A percentile compares a stretch with the other conserved stretches of the same genome.
These are phyloP conservation scores for Paramormyrops kingsleyae DNA, from an alignment of 2,113 vertebrate species.

Conservation along the genomic window DNA sequence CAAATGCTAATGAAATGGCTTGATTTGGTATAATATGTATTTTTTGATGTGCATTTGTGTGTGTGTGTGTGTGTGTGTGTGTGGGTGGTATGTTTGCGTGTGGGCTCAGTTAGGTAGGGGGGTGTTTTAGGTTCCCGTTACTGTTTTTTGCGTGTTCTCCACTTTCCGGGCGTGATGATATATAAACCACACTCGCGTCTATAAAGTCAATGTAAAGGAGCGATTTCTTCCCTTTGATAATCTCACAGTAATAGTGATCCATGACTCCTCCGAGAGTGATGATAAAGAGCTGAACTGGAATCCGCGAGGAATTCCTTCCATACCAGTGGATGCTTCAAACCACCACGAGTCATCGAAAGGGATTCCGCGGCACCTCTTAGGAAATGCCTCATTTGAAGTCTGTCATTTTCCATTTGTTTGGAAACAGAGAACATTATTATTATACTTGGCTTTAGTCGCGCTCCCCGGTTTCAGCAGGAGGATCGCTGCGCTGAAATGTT, in stretches of 20 bases:
- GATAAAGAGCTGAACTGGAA: not conserved
- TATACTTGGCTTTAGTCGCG: constrained; percentile 4
- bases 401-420: constrained; percentile 17
- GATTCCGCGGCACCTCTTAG: not conserved
- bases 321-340: not conserved
- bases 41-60: not conserved
- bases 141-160: not conserved
- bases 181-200: not conserved
- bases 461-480: not conserved
- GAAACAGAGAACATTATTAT: constrained; percentile 6
- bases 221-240: not conserved
- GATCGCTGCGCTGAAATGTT: not conserved
- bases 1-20: not conserved
- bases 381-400: not conserved
- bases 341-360: not conserved
- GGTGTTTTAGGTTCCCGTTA: not conserved
- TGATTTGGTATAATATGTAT: not conserved
- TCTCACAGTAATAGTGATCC: not conserved
- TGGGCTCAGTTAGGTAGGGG: not conserved
- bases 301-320: not conserved
- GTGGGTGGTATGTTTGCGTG: not conserved
- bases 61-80: not conserved
- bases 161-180: not conserved
- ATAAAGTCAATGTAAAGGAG: not conserved
- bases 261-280: not conserved